These are phyloP conservation scores for Garra rufa DNA, from an alignment of 2,113 vertebrate species.

Conservation along the genomic window DNA sequence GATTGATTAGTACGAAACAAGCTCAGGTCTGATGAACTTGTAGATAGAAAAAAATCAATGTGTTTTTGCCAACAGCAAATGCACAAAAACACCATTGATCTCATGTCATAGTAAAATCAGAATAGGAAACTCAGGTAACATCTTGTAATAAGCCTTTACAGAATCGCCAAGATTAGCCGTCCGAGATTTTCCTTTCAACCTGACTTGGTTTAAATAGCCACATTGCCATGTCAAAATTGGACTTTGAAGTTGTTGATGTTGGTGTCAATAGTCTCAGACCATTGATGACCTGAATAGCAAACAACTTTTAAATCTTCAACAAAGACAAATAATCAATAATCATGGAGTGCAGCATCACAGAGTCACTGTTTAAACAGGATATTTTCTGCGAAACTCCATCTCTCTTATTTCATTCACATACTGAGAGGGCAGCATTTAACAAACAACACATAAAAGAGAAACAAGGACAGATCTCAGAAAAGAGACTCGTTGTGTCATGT, in stretches of 20 bases:
- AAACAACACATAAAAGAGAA: constrained; percentile 54
- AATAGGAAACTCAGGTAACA: constrained; percentile 63
- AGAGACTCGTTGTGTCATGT: constrained; percentile 57
- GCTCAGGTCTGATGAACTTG: constrained; percentile 61
- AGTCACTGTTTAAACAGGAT: constrained; percentile 30
- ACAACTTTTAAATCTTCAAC: constrained; percentile 57
- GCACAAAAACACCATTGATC: constrained; percentile 66
- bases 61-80: constrained; percentile 56
- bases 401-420: constrained; percentile 62
- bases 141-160: constrained; percentile 64
- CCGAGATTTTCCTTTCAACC: constrained; percentile 64
- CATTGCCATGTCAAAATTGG: constrained; percentile 63
- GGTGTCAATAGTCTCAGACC: constrained; percentile 39
- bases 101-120: constrained; percentile 56
- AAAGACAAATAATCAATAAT: constrained; percentile 45
- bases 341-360: constrained; percentile 68
- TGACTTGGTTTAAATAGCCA: constrained; percentile 51
- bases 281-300: neutral
- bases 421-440: constrained; percentile 54
- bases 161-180: constrained; percentile 55
- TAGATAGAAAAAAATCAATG: constrained; percentile 68
- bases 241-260: constrained; percentile 55
- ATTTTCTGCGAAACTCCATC: constrained; percentile 68
- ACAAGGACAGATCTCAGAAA: constrained; percentile 14
- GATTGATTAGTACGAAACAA: constrained; percentile 71